Base-by-base conservation (phyloP, 1,140 invertebrate species). In the Aculops lycopersici region DNA sequence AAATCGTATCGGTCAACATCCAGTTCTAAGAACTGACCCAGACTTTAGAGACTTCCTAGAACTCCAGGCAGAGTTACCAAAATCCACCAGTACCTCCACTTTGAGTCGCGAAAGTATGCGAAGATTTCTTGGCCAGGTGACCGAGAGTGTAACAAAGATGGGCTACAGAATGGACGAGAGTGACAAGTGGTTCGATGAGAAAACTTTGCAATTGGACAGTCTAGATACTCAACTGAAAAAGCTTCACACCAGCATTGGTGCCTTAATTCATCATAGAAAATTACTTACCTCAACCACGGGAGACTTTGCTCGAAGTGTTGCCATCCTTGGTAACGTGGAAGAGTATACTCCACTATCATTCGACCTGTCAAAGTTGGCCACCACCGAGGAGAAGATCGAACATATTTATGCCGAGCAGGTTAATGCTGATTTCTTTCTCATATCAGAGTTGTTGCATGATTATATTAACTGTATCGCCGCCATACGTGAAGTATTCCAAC, bases 161-260 rank as follows among this genome's bases (percentile, higher is more conserved):
- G 86, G 88, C 3, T 92, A 84, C 57, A 86, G 83, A 61, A 97
- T 97, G 86, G 88, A 95, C 55, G 90, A 97, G 63, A 79, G 72
- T 50, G 90, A 97, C 65, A 57, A 92, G 78, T 98, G 90, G 90
- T 97, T 97, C 61, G 86, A 95, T 55, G 84, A 97, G 53, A 88
- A 83, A 52, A 71, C 74, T 16, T 66, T 70, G 16, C 77, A 90
- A 56, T 69, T 95, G 40, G 88, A 97, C 50, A 73, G 73, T 36
- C 59, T 97, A 18, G 88, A 97, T 55, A 64, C 65, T 17, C 77
- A 90, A 48, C 60, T 97, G 20, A 64, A 76, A 31, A 79, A 84
- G 49, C 60, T 98, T 38, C 77, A 81, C 56, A 60, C 66, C 20
- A 78, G 76, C 47, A 70, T 90, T 39, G 90, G 95, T 56, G 64